Evolutionary conservation across 2,113 vertebrate genomes (phyloP), one percentile per base, ranked within the genome.

Genomic region (Aldabrachelys gigantea): DNA sequence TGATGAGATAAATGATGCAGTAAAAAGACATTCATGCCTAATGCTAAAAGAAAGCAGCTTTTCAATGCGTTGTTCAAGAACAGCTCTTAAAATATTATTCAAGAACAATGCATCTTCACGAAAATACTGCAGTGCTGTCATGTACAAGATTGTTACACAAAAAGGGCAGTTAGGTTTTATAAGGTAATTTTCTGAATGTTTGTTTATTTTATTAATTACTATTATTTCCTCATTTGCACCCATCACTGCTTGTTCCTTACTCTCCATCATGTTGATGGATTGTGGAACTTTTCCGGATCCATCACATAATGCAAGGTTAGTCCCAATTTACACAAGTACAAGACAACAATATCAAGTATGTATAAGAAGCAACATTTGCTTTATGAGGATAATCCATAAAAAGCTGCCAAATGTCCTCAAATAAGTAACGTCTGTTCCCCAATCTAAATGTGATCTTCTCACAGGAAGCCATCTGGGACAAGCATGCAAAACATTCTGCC

Each of bases 401-500:
- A 94, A 85, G 91, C 84, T 95, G 88, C 82, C 65, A 93, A 96
- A 96, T 79, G 35, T 95, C 80, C 85, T 97, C 85, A 94, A 95
- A 95, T 90, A 95, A 97, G 90, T 87, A 94, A 82, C 4, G 82
- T 87, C 92, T 96, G 85, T 83, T 96, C 89, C 80, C 84, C 90
- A 95, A 27, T 91, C 90, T 93, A 95, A 96, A 92, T 84, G 92
- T n/a, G 57, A 96, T 93, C 85, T 95, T 96, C 95, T 90, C 86
- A 95, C 8, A 94, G 54, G 47, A 96, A 95, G 19, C 90, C 94
- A 97, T 94, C 85, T 95, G 93, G 89, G 91, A 80, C 59, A 89
- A 88, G 54, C 4, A 91, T 94, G 53, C 5, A 95, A 92, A 97
- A 87, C 47, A 91, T 82, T 89, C 85, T 94, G 59, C 31, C 93